phyloP scores from a whole-genome alignment of 2,797 vertebrate species.

The Micrastur ruficollis region DNA sequence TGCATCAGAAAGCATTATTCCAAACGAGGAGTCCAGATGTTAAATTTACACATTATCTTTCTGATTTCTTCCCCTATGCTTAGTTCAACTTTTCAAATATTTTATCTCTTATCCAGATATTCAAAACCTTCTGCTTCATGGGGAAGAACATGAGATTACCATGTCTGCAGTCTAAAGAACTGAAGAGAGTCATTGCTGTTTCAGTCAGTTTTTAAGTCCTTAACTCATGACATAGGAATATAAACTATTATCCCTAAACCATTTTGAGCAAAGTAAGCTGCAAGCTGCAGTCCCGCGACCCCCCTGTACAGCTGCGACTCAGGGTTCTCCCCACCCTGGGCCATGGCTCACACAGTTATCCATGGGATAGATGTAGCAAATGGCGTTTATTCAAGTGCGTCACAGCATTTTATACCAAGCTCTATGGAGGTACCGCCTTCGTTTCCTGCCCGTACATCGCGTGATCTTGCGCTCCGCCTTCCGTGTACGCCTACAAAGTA shows the following conservation, averaged over 20 bases:
- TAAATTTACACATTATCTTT: conserved; percentile 57
- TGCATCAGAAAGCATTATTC: conserved; percentile 39
- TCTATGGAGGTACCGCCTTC: too few species aligned
- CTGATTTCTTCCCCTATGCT: conserved; percentile 23
- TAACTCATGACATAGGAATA: neutral
- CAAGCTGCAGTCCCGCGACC: too few species aligned
- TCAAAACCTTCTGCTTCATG: neutral
- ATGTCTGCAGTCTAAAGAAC: neutral
- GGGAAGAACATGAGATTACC: conserved; percentile 18
- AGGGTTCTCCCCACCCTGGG: too few species aligned
- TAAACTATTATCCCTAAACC: neutral
- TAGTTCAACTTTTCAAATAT: neutral
- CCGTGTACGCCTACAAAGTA: too few species aligned
- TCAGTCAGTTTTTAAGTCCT: neutral
- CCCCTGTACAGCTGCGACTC: too few species aligned
- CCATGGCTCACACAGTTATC: too few species aligned
- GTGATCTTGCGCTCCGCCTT: too few species aligned
- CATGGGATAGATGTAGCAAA: too few species aligned
- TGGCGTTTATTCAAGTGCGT: too few species aligned
- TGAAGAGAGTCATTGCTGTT: neutral
- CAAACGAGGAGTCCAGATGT: conserved; percentile 69
- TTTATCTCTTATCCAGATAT: conserved; percentile 31
- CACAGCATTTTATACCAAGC: too few species aligned
- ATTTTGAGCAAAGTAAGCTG: conserved; percentile 4
- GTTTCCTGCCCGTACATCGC: too few species aligned